Conservation (phyloP, 30 jellyfish, hydroid and myxozoan genomes). For the Mastigias papua region DNA sequence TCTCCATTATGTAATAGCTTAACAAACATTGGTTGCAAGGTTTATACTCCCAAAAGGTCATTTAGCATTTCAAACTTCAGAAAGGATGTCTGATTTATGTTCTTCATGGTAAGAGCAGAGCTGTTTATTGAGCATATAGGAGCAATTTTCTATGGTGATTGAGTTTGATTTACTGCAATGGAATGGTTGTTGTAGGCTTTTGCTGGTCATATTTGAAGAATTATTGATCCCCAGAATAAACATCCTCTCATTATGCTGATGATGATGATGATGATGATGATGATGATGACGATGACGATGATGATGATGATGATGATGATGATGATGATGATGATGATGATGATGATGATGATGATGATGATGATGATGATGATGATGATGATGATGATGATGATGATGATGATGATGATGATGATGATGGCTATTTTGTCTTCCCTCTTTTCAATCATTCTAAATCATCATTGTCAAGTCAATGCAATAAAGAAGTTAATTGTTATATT, state of each 20-base stretch:
- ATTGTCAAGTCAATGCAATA: too few species aligned
- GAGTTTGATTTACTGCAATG: too few species aligned
- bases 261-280: conserved; percentile 12
- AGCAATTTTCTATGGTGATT: too few species aligned
- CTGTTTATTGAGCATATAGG: too few species aligned
- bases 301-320: conserved; percentile 42
- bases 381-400: conserved; percentile 28
- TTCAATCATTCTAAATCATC: not conserved
- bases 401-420: conserved; percentile 17
- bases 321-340: conserved; percentile 31
- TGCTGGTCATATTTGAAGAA: not conserved
- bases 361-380: conserved; percentile 8
- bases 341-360: conserved; percentile 24
- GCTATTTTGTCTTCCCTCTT: not conserved
- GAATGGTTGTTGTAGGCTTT: too few species aligned
- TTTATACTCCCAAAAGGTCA: too few species aligned
- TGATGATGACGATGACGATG: conserved; percentile 19
- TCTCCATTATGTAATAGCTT: too few species aligned
- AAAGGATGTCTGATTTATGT: too few species aligned
- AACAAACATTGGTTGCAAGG: too few species aligned
- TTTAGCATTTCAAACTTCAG: too few species aligned
- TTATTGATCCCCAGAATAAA: not conserved
- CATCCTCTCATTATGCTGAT: not conserved
- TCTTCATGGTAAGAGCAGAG: too few species aligned
- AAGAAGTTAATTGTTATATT: too few species aligned